These are phyloP conservation scores for Fundulus diaphanus DNA, from an alignment of 2,797 vertebrate species.

Conservation along the genomic window DNA sequence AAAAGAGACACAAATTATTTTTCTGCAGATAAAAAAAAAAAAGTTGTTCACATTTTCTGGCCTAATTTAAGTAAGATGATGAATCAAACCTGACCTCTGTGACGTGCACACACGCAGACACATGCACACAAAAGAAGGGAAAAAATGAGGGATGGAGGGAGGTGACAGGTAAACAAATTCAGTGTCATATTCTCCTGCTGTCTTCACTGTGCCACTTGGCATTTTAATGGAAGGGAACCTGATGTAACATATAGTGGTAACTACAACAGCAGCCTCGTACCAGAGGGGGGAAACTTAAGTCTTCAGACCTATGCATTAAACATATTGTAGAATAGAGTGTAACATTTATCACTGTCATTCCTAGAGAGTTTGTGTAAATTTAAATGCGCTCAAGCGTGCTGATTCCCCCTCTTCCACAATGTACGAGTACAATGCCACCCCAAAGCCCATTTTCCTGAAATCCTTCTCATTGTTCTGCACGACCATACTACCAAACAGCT, in stretches of 20 bases:
- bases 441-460: slow-evolving; percentile 86
- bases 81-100: slow-evolving; percentile 56
- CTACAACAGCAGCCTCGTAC: slow-evolving; percentile 81
- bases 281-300: slow-evolving; percentile 88
- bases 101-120: slow-evolving; percentile 26
- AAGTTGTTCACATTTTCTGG: not conserved
- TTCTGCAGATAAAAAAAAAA: not conserved
- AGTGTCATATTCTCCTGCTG: slow-evolving; percentile 85
- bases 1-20: slow-evolving; percentile 16
- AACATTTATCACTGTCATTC: slow-evolving; percentile 99
- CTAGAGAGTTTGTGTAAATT: slow-evolving; percentile 99
- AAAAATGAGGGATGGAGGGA: slow-evolving; percentile 72
- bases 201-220: slow-evolving; percentile 88
- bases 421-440: slow-evolving; percentile 81
- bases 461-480: slow-evolving; percentile 84
- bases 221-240: slow-evolving; percentile 89
- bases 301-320: slow-evolving; percentile 97
- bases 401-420: slow-evolving; percentile 72
- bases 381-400: slow-evolving; percentile 99
- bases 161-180: slow-evolving; percentile 87
- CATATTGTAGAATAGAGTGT: slow-evolving; percentile 99
- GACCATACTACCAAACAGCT: slow-evolving; percentile 82
- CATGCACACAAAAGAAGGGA: slow-evolving; percentile 37
- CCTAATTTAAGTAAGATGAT: slow-evolving; percentile 25
- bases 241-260: slow-evolving; percentile 86